phyloP scores from a whole-genome alignment of 2,113 vertebrate genomes.

The Sceloporus tristichus region DNA sequence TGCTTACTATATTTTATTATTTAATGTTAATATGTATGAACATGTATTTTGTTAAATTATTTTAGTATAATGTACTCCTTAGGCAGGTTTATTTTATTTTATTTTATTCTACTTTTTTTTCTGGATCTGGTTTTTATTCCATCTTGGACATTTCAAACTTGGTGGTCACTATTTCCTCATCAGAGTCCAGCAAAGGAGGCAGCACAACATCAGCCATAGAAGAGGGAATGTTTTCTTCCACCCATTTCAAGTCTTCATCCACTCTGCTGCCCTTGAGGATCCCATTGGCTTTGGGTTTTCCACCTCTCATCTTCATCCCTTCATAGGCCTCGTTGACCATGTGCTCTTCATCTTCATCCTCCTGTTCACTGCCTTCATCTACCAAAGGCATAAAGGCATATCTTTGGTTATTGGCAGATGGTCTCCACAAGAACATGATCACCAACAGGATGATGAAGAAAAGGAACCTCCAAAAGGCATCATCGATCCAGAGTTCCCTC shows the following conservation, averaged over 20 bases:
- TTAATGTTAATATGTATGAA: too few species aligned
- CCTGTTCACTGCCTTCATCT: constrained; percentile 83
- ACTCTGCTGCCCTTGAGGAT: constrained; percentile 76
- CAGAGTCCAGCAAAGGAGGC: constrained; percentile 83
- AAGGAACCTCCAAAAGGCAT: constrained; percentile 86
- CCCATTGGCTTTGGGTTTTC: constrained; percentile 80
- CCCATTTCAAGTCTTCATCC: constrained; percentile 88
- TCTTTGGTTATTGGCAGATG: too few species aligned
- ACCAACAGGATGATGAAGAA: too few species aligned
- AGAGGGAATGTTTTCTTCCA: constrained; percentile 86
- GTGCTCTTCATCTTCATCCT: constrained; percentile 80
- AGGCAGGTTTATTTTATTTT: too few species aligned
- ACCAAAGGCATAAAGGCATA: constrained; percentile 86
- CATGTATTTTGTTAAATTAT: too few species aligned
- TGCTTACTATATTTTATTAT: too few species aligned
- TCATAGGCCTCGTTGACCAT: constrained; percentile 84
- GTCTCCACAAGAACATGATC: too few species aligned
- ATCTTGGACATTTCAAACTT: constrained; percentile 88
- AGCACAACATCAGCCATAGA: constrained; percentile 84
- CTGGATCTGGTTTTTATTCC: constrained; percentile 69
- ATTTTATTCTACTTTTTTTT: too few species aligned
- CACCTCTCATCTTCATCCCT: constrained; percentile 85
- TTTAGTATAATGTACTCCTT: too few species aligned
- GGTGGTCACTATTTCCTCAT: constrained; percentile 83
- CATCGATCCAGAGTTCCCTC: constrained; percentile 86